phyloP scores from a whole-genome alignment of 2,113 vertebrate genomes.

The Cyrtonyx montezumae region DNA sequence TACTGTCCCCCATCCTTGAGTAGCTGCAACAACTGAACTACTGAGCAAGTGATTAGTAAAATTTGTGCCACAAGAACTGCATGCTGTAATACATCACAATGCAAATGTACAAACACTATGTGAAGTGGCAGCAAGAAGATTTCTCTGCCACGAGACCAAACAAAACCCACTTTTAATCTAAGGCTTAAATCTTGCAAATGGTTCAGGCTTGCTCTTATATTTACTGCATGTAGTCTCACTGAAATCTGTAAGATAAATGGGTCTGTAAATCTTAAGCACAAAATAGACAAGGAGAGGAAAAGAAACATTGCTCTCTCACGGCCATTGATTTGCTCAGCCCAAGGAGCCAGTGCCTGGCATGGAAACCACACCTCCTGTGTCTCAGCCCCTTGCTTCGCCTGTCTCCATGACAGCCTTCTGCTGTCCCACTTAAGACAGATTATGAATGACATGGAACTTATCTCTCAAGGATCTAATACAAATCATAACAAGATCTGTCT shows the following conservation, averaged over 20 bases:
- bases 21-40: neutral
- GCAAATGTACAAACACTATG: neutral
- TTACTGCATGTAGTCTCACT: neutral
- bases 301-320: neutral
- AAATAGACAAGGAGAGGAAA: neutral
- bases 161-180: neutral
- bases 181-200: neutral
- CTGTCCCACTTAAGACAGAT: neutral
- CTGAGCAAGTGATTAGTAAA: neutral
- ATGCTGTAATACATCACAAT: neutral
- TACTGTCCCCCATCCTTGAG: neutral
- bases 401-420: neutral
- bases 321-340: neutral
- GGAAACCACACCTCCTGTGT: neutral
- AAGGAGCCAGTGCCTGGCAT: neutral
- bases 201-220: neutral
- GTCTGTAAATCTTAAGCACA: conserved; percentile 20
- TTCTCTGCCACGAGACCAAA: neutral
- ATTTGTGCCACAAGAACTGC: neutral
- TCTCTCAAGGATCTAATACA: neutral
- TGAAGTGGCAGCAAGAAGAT: neutral
- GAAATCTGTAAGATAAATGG: conserved; percentile 22
- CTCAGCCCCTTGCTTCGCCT: neutral
- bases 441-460: neutral
- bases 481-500: neutral